Percentiles rank a stretch among this genome's conserved stretches.
Evolutionary conservation across 2,113 vertebrate genomes (phyloP).

Genomic region (Bambusicola thoracicus): DNA sequence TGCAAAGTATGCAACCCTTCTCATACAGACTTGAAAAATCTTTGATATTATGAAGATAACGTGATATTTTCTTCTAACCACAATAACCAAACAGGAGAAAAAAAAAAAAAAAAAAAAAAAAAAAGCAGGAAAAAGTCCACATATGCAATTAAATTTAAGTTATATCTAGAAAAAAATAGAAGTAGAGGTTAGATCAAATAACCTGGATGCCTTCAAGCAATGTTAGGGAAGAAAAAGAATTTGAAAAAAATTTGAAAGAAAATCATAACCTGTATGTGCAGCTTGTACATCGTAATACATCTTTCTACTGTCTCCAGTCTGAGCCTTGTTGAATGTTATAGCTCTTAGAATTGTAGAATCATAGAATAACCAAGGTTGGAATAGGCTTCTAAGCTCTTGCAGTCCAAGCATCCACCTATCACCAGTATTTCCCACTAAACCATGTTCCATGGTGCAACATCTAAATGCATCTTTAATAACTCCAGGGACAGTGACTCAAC

Average conservation of each 20-base stretch:
- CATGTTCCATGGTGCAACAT: too few relatives aligned
- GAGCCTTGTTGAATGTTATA: neutral
- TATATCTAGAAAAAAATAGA: neutral
- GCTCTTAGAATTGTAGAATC: too few relatives aligned
- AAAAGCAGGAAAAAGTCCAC: fast-evolving
- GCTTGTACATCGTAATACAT: fast-evolving
- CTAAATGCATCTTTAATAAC: too few relatives aligned
- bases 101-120: neutral
- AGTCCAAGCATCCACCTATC: too few relatives aligned
- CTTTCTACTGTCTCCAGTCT: neutral
- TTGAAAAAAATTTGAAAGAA: neutral
- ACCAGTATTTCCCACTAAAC: too few relatives aligned
- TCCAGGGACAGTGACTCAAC: too few relatives aligned
- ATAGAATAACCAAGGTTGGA: too few relatives aligned
- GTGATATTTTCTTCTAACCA: neutral
- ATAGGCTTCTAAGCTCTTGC: too few relatives aligned
- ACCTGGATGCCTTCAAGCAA: neutral
- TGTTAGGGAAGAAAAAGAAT: neutral
- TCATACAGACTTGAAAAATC: neutral
- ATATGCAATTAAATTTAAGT: neutral
- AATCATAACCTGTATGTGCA: neutral
- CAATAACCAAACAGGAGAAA: neutral
- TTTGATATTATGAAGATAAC: neutral
- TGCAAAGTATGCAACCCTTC: neutral
- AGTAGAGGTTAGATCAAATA: neutral